A percentile compares a stretch with the other conserved stretches of the same genome.
These are phyloP conservation scores for Bombylius discolor DNA, from an alignment of 2,888 invertebrate species.

Conservation along the genomic window DNA sequence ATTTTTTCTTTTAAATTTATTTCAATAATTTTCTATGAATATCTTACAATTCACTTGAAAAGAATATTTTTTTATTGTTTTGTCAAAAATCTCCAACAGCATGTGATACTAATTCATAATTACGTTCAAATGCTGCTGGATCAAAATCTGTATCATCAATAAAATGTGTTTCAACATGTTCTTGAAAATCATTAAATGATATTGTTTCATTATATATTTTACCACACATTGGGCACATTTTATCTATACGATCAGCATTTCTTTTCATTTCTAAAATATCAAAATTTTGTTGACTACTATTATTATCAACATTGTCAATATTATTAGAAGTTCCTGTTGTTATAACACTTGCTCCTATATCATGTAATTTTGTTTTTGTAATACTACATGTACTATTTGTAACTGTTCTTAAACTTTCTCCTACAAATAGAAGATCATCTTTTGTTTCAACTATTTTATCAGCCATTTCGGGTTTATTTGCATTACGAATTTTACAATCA, in stretches of 20 bases:
- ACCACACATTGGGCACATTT: conserved; percentile 66
- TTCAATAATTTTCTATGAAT: no score
- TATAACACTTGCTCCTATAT: not conserved
- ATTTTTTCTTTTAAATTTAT: no score
- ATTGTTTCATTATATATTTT: conserved; percentile 44
- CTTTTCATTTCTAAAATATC: conserved; percentile 19
- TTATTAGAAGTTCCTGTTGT: not conserved
- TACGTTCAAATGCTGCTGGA: conserved; percentile 37
- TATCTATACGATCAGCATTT: conserved; percentile 31
- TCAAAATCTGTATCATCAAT: conserved; percentile 44
- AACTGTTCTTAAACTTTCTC: no score
- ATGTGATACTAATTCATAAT: conserved; percentile 40
- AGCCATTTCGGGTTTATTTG: conserved; percentile 31
- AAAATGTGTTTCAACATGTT: conserved; percentile 69
- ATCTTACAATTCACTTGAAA: conserved; percentile 27
- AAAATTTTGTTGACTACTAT: not conserved
- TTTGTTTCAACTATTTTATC: conserved; percentile 32
- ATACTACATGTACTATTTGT: not conserved
- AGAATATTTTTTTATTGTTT: conserved; percentile 26
- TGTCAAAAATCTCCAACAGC: conserved; percentile 36
- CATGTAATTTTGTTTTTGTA: not conserved
- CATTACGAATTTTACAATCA: conserved; percentile 24
- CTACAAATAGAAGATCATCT: conserved; percentile 18
- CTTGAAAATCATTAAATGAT: conserved; percentile 51
- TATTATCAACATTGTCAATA: conserved; percentile 2